These are phyloP conservation scores for Amaurobius ferox DNA, from an alignment of 2,888 invertebrate genomes.

Conservation along the genomic window DNA sequence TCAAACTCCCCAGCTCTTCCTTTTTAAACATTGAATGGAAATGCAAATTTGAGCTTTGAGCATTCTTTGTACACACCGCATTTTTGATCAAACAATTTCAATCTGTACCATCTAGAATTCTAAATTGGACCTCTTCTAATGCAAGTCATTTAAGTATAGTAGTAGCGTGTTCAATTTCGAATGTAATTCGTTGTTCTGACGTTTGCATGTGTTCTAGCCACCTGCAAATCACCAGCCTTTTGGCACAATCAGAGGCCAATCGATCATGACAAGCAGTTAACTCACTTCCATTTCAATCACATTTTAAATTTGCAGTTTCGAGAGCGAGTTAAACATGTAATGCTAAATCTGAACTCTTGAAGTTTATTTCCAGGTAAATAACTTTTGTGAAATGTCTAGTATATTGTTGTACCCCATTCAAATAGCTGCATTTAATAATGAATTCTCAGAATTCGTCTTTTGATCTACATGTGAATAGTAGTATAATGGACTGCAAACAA, in stretches of 20 bases:
- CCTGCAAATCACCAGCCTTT: constrained; percentile 24
- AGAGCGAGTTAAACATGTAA: too few species aligned
- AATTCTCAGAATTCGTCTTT: too few species aligned
- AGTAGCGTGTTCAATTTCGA: constrained; percentile 1
- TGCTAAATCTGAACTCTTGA: too few species aligned
- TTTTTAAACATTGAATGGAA: neutral
- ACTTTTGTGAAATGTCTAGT: too few species aligned
- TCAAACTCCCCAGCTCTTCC: neutral
- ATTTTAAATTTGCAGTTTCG: constrained; percentile 35
- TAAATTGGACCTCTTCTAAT: neutral
- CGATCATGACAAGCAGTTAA: constrained; percentile 42
- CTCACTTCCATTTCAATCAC: constrained; percentile 24
- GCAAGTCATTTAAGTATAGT: neutral
- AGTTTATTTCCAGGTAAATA: too few species aligned
- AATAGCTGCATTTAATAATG: too few species aligned
- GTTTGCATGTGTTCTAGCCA: constrained; percentile 18
- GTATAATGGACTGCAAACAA: too few species aligned
- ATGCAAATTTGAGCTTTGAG: neutral
- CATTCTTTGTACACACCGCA: neutral
- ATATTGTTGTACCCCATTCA: too few species aligned
- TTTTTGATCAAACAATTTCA: neutral
- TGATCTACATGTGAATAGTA: too few species aligned
- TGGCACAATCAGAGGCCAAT: constrained; percentile 50
- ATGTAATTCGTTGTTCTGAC: neutral
- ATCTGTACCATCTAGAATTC: neutral